Evolutionary conservation across 2,888 invertebrate species (phyloP), one percentile per base, ranked within the genome.

Genomic region (Xanthorhoe spadicearia): DNA sequence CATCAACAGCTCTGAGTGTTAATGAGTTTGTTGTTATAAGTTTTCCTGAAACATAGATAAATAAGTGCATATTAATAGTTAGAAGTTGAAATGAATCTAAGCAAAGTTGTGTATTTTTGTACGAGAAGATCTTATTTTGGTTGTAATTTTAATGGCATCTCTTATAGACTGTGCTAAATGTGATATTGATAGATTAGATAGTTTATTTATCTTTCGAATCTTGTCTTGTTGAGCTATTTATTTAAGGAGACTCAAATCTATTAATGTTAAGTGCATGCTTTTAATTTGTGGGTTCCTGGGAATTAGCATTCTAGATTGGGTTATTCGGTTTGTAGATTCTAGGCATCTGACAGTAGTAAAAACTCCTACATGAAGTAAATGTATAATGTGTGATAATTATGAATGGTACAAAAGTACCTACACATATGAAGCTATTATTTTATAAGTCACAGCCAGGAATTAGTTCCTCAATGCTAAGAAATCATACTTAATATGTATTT

Each of bases 131-230:
- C 70, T 74, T 73, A 64, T 70, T 77, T 84, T 78, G 82, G 79
- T 85, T 86, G 80, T 83, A 83, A 78, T 79, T 69, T 82, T 75
- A 81, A 81, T 76, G 83, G 80, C 81, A 84, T 85, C 82, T 84
- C 83, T 75, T 81, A 80, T 84, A 85, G 87, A 87, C 87, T 87
- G 87, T 86, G 82, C 79, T 80, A 77, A 77, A 84, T 87, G 87
- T 87, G 87, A 87, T 87, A 87, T 83, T 82, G 82, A 81, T 84
- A 80, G 83, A 64, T 81, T 84, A 80, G 83, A 64, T 81, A 79
- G 76, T 81, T 77, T 80, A 80, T 80, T 78, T 82, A 81, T 74
- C 80, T 80, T 79, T 77, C 71, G 60, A 74, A 74, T 76, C 66
- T 70, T 69, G 66, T 62, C 61, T 63, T 69, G 68, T 70, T 68